Evolutionary conservation across 2,888 invertebrate genomes (phyloP), one percentile per base, ranked within the genome.

Genomic region (Macrophya alboannulata): DNA sequence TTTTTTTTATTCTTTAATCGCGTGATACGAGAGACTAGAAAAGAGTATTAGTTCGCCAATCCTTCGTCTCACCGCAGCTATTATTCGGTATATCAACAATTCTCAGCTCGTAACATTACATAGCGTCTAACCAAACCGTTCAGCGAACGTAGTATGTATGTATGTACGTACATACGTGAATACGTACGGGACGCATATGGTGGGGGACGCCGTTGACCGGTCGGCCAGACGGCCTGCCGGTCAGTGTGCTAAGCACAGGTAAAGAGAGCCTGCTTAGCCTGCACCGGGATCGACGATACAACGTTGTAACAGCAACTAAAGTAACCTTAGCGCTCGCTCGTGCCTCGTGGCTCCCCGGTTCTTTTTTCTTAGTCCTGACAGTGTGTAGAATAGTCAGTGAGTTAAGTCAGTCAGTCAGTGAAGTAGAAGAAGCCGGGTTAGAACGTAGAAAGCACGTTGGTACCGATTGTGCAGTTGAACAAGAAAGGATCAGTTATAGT

Each of bases 221-320:
- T 65, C 83, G 65, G 10, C 65, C 68, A 43, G 65, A 45, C 83
- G 48, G 65, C 8, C 40, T 48, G 83, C 83, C 83, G 83, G 83
- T 83, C 83, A 83, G 83, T 83, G 83, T 83, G 83, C 83, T 83
- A 48, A 83, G 83, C 83, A 48, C 83, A 83, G 83, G 83, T 83
- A 83, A 51, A 51, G 79, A 62, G 59, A 40, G 62, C 25, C 37
- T 62, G 59, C 62, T 81, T 62, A 43, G 59, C 59, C 43, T 62
- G 62, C 51, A 81, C 31, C 81, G 59, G 40, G 62, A 81, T 62
- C 43, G 40, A 40, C 77, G 45, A 74, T 25, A 45, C 21, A 17
- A 45, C 21, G 43, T 5, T 43, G 4, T n/a, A 17, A 62, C 12
- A 25, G 12, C 21, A 62, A 62, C 62, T 62, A 62, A 62, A 62